Evolutionary conservation across 2,113 vertebrate species (phyloP).

Genomic region (Peucedramus taeniatus): DNA sequence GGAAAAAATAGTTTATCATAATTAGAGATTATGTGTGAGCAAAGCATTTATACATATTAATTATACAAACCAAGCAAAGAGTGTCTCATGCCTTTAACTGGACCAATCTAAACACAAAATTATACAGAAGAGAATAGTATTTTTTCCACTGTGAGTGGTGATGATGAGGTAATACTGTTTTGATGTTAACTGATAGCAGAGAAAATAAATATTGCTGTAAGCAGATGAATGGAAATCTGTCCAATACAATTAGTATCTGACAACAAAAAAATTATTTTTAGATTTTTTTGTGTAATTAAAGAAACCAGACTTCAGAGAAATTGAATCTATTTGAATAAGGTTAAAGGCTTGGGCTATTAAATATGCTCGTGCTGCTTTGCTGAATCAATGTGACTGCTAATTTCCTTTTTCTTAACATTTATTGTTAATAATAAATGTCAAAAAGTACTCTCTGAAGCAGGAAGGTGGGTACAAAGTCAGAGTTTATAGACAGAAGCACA

Average conservation of each 20-base stretch:
- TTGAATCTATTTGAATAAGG: conserved; percentile 10
- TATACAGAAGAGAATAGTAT: background rate
- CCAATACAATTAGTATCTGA: conserved; percentile 8
- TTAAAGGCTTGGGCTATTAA: conserved; percentile 40
- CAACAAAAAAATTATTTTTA: conserved; percentile 9
- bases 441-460: conserved; percentile 24
- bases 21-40: background rate
- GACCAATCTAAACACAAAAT: background rate
- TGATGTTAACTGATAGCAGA: background rate
- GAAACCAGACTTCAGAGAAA: conserved; percentile 26
- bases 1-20: background rate
- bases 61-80: background rate
- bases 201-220: conserved; percentile 40
- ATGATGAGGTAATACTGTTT: background rate
- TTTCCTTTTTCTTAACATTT: conserved; percentile 58
- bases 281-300: conserved; percentile 18
- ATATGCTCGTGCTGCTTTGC: conserved; percentile 34
- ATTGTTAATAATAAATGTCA: conserved; percentile 62
- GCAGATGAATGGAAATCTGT: background rate
- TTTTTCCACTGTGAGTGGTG: background rate
- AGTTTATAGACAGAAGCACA: background rate
- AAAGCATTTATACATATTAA: background rate
- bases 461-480: conserved; percentile 2
- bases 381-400: conserved; percentile 33
- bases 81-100: background rate